Evolutionary conservation across 2,888 invertebrate genomes (phyloP).

Genomic region (Acleris emargana): DNA sequence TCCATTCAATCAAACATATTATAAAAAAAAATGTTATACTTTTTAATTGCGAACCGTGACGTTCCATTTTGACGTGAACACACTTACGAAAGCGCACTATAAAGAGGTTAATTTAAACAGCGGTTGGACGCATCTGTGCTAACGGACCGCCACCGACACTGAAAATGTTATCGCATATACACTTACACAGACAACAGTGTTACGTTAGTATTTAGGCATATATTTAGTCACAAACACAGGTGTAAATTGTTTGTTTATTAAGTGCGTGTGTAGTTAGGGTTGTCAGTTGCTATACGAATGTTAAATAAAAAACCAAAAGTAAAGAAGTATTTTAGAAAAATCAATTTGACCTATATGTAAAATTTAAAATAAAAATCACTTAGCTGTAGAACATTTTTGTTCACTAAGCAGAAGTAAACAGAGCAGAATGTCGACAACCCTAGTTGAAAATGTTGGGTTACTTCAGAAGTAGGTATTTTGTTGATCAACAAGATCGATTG

Average conservation of each 20-base stretch:
- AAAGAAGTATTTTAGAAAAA: no score
- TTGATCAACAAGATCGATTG: constrained; percentile 25
- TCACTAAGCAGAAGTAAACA: neutral
- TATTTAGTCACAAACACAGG: constrained; percentile 34
- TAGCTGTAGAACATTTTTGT: no score
- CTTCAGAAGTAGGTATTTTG: constrained; percentile 14
- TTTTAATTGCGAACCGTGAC: neutral
- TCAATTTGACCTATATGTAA: no score
- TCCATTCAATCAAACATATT: no score
- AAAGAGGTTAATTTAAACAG: constrained; percentile 14
- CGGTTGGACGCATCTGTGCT: constrained; percentile 37
- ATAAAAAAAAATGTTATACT: no score
- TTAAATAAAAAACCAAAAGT: no score
- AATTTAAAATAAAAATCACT: no score
- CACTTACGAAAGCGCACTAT: constrained; percentile 51
- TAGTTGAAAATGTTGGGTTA: constrained; percentile 4
- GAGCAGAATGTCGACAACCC: constrained; percentile 8
- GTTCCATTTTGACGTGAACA: constrained; percentile 42
- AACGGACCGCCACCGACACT: constrained; percentile 45
- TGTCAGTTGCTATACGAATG: neutral
- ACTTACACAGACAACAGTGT: constrained; percentile 8
- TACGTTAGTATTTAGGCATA: constrained; percentile 21
- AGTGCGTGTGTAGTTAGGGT: constrained; percentile 4
- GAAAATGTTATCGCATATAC: constrained; percentile 45
- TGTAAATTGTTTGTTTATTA: constrained; percentile 34